Evolutionary conservation across 2,797 vertebrate species (phyloP).

Genomic region (Paramormyrops hopkinsi): DNA sequence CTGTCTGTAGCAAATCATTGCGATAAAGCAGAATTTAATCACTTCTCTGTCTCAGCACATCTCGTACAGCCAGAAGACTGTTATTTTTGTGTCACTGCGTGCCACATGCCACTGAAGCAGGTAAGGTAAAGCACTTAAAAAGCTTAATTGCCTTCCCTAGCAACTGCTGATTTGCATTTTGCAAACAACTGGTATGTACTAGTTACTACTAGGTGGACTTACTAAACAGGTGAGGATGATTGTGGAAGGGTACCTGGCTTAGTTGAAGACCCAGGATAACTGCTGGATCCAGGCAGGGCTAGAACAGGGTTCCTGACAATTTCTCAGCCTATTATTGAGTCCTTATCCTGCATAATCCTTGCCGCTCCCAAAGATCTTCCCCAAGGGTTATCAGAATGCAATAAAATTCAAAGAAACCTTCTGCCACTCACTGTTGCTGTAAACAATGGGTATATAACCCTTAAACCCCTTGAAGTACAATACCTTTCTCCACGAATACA

Average conservation of each 20-base stretch:
- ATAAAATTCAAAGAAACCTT: not conserved
- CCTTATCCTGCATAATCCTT: not conserved
- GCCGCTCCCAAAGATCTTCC: not conserved
- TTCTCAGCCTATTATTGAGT: not conserved
- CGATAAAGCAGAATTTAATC: constrained; percentile 4
- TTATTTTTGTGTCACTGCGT: not conserved
- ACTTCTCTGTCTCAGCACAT: not conserved
- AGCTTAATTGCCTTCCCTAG: not conserved
- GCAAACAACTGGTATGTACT: not conserved
- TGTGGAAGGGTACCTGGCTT: not conserved
- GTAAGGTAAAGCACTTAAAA: not conserved
- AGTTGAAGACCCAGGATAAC: not conserved
- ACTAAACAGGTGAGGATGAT: not conserved
- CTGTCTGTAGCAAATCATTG: not conserved
- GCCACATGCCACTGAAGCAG: not conserved
- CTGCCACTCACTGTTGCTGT: not conserved
- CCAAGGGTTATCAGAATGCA: not conserved
- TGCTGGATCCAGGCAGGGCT: not conserved
- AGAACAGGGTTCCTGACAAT: not conserved
- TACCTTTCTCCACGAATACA: not conserved
- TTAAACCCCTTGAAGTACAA: not conserved
- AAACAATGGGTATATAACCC: not conserved
- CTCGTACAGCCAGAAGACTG: not conserved
- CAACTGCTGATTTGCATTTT: not conserved
- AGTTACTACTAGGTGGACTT: not conserved